A percentile compares a stretch with the other conserved stretches of the same genome.
phyloP scores from a whole-genome alignment of 2,113 vertebrate species.

The Orcinus orca region DNA sequence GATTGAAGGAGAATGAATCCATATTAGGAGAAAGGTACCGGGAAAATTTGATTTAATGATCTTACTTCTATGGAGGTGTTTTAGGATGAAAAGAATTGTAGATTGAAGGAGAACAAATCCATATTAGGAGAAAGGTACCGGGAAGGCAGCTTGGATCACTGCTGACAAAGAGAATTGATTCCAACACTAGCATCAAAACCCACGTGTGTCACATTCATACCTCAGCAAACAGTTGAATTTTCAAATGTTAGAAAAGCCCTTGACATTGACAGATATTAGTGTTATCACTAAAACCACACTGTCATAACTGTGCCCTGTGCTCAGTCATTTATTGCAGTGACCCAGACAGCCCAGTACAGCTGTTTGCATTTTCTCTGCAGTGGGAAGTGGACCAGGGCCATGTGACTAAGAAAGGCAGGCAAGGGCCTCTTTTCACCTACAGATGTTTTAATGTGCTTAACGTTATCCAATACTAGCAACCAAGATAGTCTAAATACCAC shows the following conservation, averaged over 20 bases:
- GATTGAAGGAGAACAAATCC: not conserved
- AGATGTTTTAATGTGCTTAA: conserved; percentile 87
- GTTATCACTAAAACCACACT: not conserved
- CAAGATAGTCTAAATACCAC: conserved; percentile 84
- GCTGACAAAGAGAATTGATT: not conserved
- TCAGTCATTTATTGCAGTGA: not conserved
- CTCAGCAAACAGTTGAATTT: not conserved
- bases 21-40: not conserved
- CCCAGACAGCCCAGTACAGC: not conserved
- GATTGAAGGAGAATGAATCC: not conserved
- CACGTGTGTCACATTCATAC: not conserved
- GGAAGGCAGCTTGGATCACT: not conserved
- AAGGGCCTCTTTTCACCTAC: conserved; percentile 76
- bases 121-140: not conserved
- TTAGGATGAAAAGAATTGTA: not conserved
- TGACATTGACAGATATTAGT: not conserved
- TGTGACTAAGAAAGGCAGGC: conserved; percentile 54
- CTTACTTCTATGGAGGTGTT: not conserved
- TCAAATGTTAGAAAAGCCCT: not conserved
- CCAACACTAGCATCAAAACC: not conserved
- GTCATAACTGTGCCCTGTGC: not conserved
- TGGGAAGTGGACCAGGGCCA: not conserved
- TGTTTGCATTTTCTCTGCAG: not conserved
- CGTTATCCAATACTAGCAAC: conserved; percentile 80
- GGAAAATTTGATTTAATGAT: not conserved